These are phyloP conservation scores for Tapirus terrestris DNA, from an alignment of 2,113 vertebrate genomes.

Conservation along the genomic window DNA sequence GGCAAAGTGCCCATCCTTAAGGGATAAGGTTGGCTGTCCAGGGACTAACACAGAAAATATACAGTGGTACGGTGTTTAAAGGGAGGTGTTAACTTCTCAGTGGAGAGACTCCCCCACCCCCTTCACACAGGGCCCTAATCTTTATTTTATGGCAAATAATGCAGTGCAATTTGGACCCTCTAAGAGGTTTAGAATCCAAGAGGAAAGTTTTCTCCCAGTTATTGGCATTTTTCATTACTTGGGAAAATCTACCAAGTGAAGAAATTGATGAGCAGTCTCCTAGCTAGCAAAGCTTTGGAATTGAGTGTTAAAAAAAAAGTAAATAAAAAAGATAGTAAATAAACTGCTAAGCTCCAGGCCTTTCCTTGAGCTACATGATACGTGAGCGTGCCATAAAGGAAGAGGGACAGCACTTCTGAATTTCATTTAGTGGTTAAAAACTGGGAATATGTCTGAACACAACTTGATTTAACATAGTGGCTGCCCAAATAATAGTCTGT, in stretches of 20 bases:
- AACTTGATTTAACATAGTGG: neutral
- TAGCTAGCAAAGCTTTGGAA: neutral
- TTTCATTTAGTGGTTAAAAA: neutral
- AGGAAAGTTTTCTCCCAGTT: neutral
- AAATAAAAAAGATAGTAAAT: neutral
- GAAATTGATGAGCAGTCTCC: neutral
- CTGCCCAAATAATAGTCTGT: neutral
- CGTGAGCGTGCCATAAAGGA: no score
- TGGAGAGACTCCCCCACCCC: neutral
- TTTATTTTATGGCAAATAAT: neutral
- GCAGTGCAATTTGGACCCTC: neutral
- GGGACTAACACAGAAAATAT: neutral
- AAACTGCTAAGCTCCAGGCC: neutral
- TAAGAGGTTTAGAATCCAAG: neutral
- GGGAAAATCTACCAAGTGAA: constrained; percentile 20
- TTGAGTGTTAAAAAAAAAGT: neutral
- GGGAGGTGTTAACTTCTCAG: neutral
- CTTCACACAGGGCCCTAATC: neutral
- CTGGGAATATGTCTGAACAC: neutral
- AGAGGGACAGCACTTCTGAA: neutral
- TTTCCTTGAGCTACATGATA: neutral
- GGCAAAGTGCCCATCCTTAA: neutral
- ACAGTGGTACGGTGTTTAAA: neutral
- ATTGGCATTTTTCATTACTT: neutral
- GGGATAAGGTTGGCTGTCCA: neutral